Percentiles rank a stretch among this genome's conserved stretches.
These are phyloP conservation scores for Acrocyrtus sp. DNA, from an alignment of 2,888 invertebrate species.

Conservation along the genomic window DNA sequence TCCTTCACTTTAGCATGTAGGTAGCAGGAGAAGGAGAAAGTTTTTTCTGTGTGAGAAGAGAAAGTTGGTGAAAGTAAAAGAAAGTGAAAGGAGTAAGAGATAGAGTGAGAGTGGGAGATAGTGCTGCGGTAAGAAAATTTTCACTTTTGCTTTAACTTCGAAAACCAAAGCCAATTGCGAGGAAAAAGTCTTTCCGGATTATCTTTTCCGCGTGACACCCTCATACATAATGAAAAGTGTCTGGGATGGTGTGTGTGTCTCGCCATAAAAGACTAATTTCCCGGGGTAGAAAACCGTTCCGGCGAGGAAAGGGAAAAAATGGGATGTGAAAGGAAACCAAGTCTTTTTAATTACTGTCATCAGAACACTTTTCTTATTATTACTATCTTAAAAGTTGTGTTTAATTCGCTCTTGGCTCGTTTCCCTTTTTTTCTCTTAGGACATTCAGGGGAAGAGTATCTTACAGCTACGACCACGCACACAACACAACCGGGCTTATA, in stretches of 20 bases:
- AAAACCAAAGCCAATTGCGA: slow-evolving; percentile 30
- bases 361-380: neutral
- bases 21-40: slow-evolving; percentile 14
- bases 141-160: slow-evolving; percentile 6
- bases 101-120: slow-evolving; percentile 23
- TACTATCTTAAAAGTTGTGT: slow-evolving; percentile 4
- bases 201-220: slow-evolving; percentile 20
- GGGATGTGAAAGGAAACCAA: too few species aligned
- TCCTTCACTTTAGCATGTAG: neutral
- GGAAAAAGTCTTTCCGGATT: slow-evolving; percentile 38
- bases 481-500: slow-evolving; percentile 57
- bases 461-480: slow-evolving; percentile 52
- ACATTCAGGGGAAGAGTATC: slow-evolving; percentile 57
- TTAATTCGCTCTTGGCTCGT: slow-evolving; percentile 8
- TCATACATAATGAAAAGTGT: slow-evolving; percentile 3
- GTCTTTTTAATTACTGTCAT: slow-evolving; percentile 48
- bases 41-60: neutral
- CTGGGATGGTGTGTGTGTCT: neutral
- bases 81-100: slow-evolving; percentile 6
- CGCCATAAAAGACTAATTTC: neutral
- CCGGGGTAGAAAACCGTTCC: too few species aligned
- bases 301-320: too few species aligned
- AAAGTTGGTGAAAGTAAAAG: slow-evolving; percentile 38
- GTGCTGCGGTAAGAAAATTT: slow-evolving; percentile 22
- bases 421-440: slow-evolving; percentile 36